Percentiles rank a stretch among this genome's conserved stretches.
phyloP scores from a whole-genome alignment of 2,113 vertebrate genomes.

The Chaetorhynchus papuensis region DNA sequence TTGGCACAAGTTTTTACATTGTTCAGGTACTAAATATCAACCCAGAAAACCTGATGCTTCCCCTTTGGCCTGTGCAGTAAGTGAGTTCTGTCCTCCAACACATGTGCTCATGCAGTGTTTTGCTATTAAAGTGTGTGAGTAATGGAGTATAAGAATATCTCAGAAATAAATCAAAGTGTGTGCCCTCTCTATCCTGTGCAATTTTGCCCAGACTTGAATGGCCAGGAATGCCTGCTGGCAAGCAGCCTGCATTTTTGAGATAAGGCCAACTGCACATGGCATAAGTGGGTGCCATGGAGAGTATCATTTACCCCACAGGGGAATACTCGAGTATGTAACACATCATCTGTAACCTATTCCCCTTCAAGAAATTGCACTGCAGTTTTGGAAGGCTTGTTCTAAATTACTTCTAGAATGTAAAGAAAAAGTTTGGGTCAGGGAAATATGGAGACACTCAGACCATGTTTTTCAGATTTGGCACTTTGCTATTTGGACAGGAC shows the following conservation, averaged over 20 bases:
- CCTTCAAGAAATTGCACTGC: neutral
- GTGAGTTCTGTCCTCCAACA: neutral
- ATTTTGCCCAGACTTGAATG: neutral
- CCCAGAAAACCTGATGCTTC: neutral
- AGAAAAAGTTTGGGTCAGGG: neutral
- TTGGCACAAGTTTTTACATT: neutral
- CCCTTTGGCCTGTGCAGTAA: neutral
- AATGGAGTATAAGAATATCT: neutral
- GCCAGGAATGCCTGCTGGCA: neutral
- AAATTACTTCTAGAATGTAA: neutral
- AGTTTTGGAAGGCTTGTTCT: neutral
- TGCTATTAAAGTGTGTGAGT: neutral
- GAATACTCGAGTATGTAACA: neutral
- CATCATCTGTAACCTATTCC: conserved; percentile 4
- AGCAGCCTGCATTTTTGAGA: neutral
- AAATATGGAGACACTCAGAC: neutral
- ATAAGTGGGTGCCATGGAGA: neutral
- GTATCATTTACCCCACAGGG: neutral
- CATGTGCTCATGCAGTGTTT: neutral
- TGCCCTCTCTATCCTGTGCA: neutral
- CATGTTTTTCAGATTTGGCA: neutral
- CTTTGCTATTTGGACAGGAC: neutral
- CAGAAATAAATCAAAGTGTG: neutral
- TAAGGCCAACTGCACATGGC: neutral
- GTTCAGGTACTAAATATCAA: neutral